These are phyloP conservation scores for Maccullochella peelii DNA, from an alignment of 2,113 vertebrate species.

Conservation along the genomic window DNA sequence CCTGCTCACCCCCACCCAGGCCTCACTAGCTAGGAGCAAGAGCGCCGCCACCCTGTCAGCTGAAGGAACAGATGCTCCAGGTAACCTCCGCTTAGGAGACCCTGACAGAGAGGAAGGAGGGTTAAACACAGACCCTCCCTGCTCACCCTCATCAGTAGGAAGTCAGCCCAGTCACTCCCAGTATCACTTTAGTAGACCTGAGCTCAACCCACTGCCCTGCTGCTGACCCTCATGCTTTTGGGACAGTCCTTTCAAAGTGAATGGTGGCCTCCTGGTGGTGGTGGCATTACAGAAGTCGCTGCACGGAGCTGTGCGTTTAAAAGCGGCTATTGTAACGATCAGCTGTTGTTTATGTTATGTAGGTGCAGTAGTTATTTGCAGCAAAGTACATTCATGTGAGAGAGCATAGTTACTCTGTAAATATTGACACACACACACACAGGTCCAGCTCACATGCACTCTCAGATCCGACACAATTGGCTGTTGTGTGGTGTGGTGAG, in stretches of 20 bases:
- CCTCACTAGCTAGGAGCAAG: conserved; percentile 95
- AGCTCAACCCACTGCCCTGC: conserved; percentile 20
- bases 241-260: conserved; percentile 13
- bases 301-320: background rate
- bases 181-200: conserved; percentile 18
- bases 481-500: conserved; percentile 62
- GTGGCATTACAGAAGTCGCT: conserved; percentile 9
- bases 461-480: conserved; percentile 59
- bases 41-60: conserved; percentile 89
- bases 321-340: conserved; percentile 26
- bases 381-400: conserved; percentile 61
- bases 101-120: conserved; percentile 53
- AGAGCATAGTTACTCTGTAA: conserved; percentile 29
- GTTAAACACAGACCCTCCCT: conserved; percentile 27
- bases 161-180: background rate
- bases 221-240: conserved; percentile 26
- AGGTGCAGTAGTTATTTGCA: conserved; percentile 27
- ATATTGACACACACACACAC: conserved; percentile 43
- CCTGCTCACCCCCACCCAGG: conserved; percentile 92
- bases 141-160: conserved; percentile 2
- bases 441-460: conserved; percentile 41
- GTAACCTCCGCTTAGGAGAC: conserved; percentile 85
- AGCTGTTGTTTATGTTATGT: conserved; percentile 17
- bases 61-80: conserved; percentile 89
- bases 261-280: background rate